Evolutionary conservation across 2,888 invertebrate species (phyloP), one percentile per base, ranked within the genome.

Genomic region (Caenorhabditis parvicauda): DNA sequence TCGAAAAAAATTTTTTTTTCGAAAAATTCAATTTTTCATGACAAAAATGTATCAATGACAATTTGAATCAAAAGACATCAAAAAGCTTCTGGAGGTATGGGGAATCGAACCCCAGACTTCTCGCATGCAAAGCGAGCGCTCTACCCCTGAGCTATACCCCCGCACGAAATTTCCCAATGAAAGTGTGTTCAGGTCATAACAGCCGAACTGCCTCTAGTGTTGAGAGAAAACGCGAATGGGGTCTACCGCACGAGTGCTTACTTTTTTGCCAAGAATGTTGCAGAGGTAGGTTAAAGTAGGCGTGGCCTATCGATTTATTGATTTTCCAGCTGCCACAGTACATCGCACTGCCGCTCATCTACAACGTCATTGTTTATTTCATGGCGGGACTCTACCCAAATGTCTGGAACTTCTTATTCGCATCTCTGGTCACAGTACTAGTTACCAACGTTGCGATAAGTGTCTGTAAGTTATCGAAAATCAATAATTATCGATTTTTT

Each of bases 211-310:
- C 91, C 92, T 0, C 88, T 93, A 59, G 92, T 93, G 81, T 85
- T 92, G 68, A 85, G 92, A 14, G 93, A 94, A 81, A 89, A 92
- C 74, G 87, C 88, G 58, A 91, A 90, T 80, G 91, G 92, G 25
- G 89, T 93, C 87, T 94, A 94, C 77, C 85, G 92, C 42, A 89
- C 90, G 0, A 91, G 91, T 74, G 88, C 92, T 0, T 94, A 93
- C 82, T 94, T 91, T 39, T 88, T 92, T 75, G 83, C 89, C 32
- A 84, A 92, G 55, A 92, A 92, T 80, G 86, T 89, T 64, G 87
- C 88, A 57, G 89, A 90, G 17, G 91, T 69, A 27, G 14, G 43
- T 14, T 19, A n/a, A 14, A 22, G 12, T 7, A 39, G 17, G 12
- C 22, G 3, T 24, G 12, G 6, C n/a, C 32, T 46, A 44, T 44